Conservation (phyloP, 2,113 vertebrate genomes). For the Dolichallabes microphthalmus region DNA sequence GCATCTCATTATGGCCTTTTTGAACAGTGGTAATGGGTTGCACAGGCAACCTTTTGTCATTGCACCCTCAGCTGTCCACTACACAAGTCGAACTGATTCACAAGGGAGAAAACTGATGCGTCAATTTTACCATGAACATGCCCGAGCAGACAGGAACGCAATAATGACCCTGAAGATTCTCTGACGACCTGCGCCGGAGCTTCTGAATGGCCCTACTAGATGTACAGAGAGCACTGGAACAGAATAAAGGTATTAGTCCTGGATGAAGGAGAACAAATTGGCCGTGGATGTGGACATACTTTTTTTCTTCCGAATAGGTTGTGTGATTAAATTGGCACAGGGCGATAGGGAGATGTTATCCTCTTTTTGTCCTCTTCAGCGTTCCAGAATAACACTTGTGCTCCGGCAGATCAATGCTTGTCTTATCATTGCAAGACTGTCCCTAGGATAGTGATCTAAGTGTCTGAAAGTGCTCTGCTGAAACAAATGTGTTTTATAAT, state of each 20-base stretch:
- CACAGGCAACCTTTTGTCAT: slow-evolving; percentile 47
- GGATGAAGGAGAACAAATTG: slow-evolving; percentile 56
- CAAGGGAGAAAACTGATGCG: background rate
- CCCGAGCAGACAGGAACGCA: background rate
- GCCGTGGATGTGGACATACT: slow-evolving; percentile 30
- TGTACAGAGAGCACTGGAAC: slow-evolving; percentile 25
- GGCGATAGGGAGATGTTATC: slow-evolving; percentile 36
- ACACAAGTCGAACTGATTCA: background rate
- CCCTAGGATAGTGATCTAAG: slow-evolving; percentile 16
- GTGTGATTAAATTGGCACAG: background rate
- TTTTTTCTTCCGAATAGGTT: slow-evolving; percentile 4
- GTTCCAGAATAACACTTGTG: background rate
- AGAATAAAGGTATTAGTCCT: slow-evolving; percentile 57
- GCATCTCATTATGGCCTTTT: slow-evolving; percentile 46
- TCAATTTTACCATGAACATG: background rate
- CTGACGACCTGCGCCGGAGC: slow-evolving; percentile 10
- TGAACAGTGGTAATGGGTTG: slow-evolving; percentile 45
- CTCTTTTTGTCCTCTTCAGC: slow-evolving; percentile 24
- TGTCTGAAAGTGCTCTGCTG: slow-evolving; percentile 9
- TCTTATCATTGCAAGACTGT: background rate
- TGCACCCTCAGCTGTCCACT: slow-evolving; percentile 34
- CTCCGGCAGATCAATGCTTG: slow-evolving; percentile 2
- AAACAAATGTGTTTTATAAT: background rate
- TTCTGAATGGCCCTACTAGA: background rate
- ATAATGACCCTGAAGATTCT: background rate